These are phyloP conservation scores for Drosophila jambulina DNA, from an alignment of 1,140 invertebrate genomes.

Conservation along the genomic window DNA sequence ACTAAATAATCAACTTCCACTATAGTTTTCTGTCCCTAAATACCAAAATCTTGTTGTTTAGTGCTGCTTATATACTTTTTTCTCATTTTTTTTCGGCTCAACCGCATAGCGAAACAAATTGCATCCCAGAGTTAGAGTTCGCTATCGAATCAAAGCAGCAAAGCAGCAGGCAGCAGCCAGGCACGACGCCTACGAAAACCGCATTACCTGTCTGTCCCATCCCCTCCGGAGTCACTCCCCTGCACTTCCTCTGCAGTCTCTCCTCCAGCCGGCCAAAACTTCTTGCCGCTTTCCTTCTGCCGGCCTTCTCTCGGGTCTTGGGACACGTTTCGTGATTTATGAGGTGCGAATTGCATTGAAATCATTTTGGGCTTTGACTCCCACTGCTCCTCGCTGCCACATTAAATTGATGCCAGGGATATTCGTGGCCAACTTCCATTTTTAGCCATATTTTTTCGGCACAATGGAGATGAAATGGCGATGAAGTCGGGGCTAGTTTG, in stretches of 20 bases:
- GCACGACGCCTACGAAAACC: conserved; percentile 54
- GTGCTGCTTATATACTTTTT: conserved; percentile 7
- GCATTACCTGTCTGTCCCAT: conserved; percentile 32
- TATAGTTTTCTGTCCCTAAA: neutral
- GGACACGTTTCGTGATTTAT: conserved; percentile 85
- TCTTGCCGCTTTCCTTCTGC: conserved; percentile 15
- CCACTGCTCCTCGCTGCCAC: conserved; percentile 45
- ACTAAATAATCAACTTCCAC: neutral
- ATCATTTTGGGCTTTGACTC: conserved; percentile 61
- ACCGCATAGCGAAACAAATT: conserved; percentile 50
- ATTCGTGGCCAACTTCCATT: conserved; percentile 64
- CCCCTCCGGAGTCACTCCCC: conserved; percentile 14
- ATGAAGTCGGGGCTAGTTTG: conserved; percentile 28
- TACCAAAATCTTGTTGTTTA: conserved; percentile 3
- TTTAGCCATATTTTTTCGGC: conserved; percentile 44
- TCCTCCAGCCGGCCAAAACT: conserved; percentile 39
- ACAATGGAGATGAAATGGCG: conserved; percentile 61
- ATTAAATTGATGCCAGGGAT: conserved; percentile 78
- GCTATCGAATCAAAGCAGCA: conserved; percentile 52
- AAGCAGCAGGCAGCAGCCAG: conserved; percentile 24
- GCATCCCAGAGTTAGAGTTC: conserved; percentile 54
- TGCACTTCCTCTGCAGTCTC: conserved; percentile 45
- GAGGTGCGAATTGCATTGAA: conserved; percentile 85
- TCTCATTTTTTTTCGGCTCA: conserved; percentile 2
- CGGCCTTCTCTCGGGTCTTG: conserved; percentile 40